phyloP scores from a whole-genome alignment of 2,888 invertebrate genomes.

The Lobophora halterata region DNA sequence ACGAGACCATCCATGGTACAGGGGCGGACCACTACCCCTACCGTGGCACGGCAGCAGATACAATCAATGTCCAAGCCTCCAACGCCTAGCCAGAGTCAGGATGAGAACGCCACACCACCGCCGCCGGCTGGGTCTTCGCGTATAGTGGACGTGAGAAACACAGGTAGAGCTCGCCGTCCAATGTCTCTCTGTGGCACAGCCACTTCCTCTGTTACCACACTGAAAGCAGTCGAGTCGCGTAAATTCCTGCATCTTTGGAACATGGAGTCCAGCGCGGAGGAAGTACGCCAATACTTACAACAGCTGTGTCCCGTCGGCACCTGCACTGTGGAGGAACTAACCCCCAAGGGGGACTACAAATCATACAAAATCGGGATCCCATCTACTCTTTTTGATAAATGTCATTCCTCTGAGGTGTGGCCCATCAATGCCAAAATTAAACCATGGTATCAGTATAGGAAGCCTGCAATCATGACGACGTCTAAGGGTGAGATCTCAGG shows the following conservation, averaged over 20 bases:
- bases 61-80: too few relatives aligned
- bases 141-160: not conserved
- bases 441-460: conserved; percentile 6
- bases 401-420: conserved; percentile 21
- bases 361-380: too few relatives aligned
- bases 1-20: too few relatives aligned
- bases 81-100: too few relatives aligned
- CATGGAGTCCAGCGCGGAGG: too few relatives aligned
- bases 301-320: conserved; percentile 15
- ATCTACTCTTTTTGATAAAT: conserved; percentile 24
- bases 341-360: too few relatives aligned
- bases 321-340: conserved; percentile 26
- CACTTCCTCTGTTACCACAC: conserved; percentile 11
- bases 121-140: not conserved
- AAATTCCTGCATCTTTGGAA: conserved; percentile 30
- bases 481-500: too few relatives aligned
- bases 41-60: too few relatives aligned
- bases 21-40: too few relatives aligned
- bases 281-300: conserved; percentile 18
- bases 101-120: not conserved
- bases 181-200: conserved; percentile 11
- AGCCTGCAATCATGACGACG: not conserved
- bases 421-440: conserved; percentile 26
- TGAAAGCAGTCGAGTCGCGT: conserved; percentile 26
- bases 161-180: not conserved